Conservation (phyloP, 1,140 invertebrate genomes). For the Drosophila biarmipes region DNA sequence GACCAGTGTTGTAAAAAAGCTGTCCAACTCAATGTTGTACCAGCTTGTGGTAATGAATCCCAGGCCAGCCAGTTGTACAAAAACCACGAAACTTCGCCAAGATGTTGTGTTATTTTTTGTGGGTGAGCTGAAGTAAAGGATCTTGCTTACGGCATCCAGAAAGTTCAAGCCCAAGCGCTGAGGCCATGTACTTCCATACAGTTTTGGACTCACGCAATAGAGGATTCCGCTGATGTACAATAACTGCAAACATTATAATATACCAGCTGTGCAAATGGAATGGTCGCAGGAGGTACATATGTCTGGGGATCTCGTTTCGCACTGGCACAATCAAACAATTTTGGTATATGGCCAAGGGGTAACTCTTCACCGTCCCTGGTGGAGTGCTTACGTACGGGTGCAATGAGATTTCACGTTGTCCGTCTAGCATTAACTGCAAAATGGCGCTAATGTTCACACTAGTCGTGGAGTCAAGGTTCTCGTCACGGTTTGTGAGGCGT, state of each 20-base stretch:
- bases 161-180: slow-evolving; percentile 14
- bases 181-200: background rate
- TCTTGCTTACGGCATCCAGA: slow-evolving; percentile 45
- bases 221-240: slow-evolving; percentile 48
- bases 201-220: slow-evolving; percentile 19
- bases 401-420: slow-evolving; percentile 58
- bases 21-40: slow-evolving; percentile 70
- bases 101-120: slow-evolving; percentile 27
- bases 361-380: slow-evolving; percentile 59
- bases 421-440: slow-evolving; percentile 36
- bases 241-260: slow-evolving; percentile 33
- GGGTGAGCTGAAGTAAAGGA: slow-evolving; percentile 51
- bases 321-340: slow-evolving; percentile 73
- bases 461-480: slow-evolving; percentile 16
- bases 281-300: slow-evolving; percentile 66
- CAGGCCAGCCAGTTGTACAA: slow-evolving; percentile 48
- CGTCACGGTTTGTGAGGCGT: slow-evolving; percentile 47
- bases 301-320: slow-evolving; percentile 69
- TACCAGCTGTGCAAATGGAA: slow-evolving; percentile 50
- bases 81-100: slow-evolving; percentile 48
- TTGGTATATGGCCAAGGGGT: slow-evolving; percentile 54
- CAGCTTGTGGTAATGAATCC: slow-evolving; percentile 71
- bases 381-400: slow-evolving; percentile 65
- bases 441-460: slow-evolving; percentile 66
- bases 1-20: slow-evolving; percentile 60